Base-by-base conservation (phyloP, 2,888 invertebrate species). In the Heliconius hortense region DNA sequence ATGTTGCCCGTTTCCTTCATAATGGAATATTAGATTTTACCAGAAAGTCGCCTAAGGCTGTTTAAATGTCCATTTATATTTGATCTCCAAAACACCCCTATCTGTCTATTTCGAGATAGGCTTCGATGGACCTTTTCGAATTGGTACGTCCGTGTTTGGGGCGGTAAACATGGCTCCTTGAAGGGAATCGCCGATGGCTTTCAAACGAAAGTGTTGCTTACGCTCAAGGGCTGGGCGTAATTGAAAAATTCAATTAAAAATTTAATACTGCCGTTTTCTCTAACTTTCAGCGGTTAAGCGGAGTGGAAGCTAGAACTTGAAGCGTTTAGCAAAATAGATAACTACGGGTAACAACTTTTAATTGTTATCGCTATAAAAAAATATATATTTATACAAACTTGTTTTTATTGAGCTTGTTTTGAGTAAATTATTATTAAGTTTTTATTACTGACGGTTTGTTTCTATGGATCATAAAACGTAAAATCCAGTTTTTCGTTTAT, bases 21-120 rank as follows among this genome's bases (percentile, higher is more conserved):
- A 90, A 90, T 91, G 87, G 90, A 91, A 91, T 91, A 90, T 92
- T 91, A 90, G 88, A 92, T 90, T 88, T 85, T 80, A 82, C 86
- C 86, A 87, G 90, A 89, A 90, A 88, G 86, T 84, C 85, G 81
- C 77, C 76, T 77, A 64, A 72, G 83, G 83, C 82, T 83, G 84
- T 84, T 84, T 84, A 82, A 84, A 79, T 81, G 81, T 80, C 91
- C 88, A 83, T 84, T 87, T 83, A 83, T 87, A 81, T 82, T 84
- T 86, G 90, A 87, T 86, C 90, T 86, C 82, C 85, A 84, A 88
- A 87, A 84, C 84, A 74, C 78, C 77, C 62, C 59, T 64, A 75
- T 75, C 56, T 64, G 60, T 69, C 75, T 68, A 69, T 67, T 69
- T 66, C 48, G 35, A 67, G 48, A 69, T 59, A 53, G 62, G 11